Percentiles rank a stretch among this genome's conserved stretches.
Evolutionary conservation across 2,888 invertebrate species (phyloP).

Genomic region (Lasioglossum lativentre): DNA sequence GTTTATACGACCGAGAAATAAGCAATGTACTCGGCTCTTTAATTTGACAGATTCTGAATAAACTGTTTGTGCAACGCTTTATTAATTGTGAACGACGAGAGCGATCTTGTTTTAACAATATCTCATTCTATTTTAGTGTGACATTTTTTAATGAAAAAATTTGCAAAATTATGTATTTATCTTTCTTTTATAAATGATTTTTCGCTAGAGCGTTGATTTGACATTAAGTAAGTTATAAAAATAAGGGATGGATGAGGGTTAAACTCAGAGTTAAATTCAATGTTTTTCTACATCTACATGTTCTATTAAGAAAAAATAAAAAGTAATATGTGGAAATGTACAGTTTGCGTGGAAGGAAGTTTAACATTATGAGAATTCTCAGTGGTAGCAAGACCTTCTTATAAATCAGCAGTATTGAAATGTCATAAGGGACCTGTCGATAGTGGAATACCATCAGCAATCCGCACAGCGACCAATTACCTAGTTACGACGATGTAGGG

Average conservation of each 20-base stretch:
- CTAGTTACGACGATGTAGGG: background rate
- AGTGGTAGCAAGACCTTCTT: background rate
- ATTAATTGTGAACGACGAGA: background rate
- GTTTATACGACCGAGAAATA: background rate
- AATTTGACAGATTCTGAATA: background rate
- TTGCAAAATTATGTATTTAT: background rate
- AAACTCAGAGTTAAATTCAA: background rate
- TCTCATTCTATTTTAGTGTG: background rate
- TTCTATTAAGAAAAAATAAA: background rate
- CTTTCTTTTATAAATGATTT: background rate
- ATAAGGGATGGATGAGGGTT: background rate
- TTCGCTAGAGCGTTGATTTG: background rate
- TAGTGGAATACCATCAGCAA: background rate
- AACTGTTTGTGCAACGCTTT: background rate
- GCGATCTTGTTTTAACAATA: background rate
- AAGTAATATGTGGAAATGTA: background rate
- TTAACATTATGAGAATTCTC: background rate
- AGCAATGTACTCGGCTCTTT: too few species aligned
- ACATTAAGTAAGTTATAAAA: background rate
- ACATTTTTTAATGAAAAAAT: too few species aligned
- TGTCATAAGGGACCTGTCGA: background rate
- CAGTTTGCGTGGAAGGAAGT: background rate
- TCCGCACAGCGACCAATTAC: background rate
- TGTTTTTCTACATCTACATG: too few species aligned
- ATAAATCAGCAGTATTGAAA: background rate